A percentile compares a stretch with the other conserved stretches of the same genome.
These are phyloP conservation scores for Drosophila vallismaia DNA, from an alignment of 2,888 invertebrate species.

Conservation along the genomic window DNA sequence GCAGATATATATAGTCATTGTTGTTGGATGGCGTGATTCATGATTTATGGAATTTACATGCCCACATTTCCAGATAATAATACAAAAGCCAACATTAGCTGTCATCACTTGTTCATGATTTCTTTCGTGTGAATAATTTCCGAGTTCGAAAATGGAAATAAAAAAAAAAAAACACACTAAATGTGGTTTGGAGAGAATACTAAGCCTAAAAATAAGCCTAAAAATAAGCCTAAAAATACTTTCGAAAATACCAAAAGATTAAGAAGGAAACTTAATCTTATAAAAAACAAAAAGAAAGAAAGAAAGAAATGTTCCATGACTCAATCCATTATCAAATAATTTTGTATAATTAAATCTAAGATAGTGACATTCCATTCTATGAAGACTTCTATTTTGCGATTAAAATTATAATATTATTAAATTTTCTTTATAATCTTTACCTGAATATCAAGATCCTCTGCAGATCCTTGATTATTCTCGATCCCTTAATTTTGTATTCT, in stretches of 20 bases:
- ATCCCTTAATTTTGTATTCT: background rate
- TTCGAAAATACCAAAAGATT: too few relatives aligned
- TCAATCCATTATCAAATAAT: constrained; percentile 1
- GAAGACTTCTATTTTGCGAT: background rate
- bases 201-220: background rate
- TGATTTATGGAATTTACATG: constrained; percentile 55
- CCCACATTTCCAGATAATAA: constrained; percentile 41
- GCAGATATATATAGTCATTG: constrained; percentile 11
- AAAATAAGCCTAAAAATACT: background rate
- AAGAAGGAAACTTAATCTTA: background rate
- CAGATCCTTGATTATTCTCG: background rate
- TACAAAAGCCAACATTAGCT: constrained; percentile 32
- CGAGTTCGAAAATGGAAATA: too few relatives aligned
- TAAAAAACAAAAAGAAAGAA: background rate
- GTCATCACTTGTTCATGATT: constrained; percentile 28
- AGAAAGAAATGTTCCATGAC: background rate
- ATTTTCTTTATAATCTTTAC: background rate
- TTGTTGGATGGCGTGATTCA: constrained; percentile 52
- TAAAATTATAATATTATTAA: background rate
- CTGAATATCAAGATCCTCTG: background rate
- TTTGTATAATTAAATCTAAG: background rate
- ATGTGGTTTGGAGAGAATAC: background rate
- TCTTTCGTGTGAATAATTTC: background rate
- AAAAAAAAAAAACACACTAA: background rate
- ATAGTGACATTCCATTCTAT: background rate